Evolutionary conservation across 2,797 vertebrate genomes (phyloP).

Genomic region (Eleutherodactylus coqui): DNA sequence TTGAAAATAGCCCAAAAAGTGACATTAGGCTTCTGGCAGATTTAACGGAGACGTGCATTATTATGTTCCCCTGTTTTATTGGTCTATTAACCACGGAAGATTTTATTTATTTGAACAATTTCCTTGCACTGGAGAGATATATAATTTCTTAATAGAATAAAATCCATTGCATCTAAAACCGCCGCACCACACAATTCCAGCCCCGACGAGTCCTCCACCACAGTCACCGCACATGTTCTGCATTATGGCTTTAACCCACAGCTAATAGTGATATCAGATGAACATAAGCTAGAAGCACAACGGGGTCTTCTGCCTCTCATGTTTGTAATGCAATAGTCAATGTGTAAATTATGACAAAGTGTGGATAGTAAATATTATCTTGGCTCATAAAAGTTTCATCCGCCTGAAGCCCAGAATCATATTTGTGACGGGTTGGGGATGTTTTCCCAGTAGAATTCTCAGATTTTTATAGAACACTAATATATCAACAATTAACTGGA

Average conservation of each 20-base stretch:
- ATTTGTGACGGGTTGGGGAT: slow-evolving; percentile 5
- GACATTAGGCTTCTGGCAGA: background rate
- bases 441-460: background rate
- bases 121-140: slow-evolving; percentile 27
- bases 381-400: slow-evolving; percentile 33
- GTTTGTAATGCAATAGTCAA: slow-evolving; percentile 39
- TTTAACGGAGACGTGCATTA: background rate
- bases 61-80: slow-evolving; percentile 20
- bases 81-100: slow-evolving; percentile 19
- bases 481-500: background rate
- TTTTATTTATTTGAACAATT: slow-evolving; percentile 22
- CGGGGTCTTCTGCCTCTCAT: slow-evolving; percentile 5
- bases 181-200: slow-evolving; percentile 6
- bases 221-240: slow-evolving; percentile 22
- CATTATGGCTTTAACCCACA: slow-evolving; percentile 22
- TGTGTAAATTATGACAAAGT: slow-evolving; percentile 37
- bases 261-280: slow-evolving; percentile 27
- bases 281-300: slow-evolving; percentile 15
- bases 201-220: background rate
- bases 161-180: slow-evolving; percentile 14
- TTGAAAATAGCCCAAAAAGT: slow-evolving; percentile 21
- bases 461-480: background rate
- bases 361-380: slow-evolving; percentile 40
- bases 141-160: slow-evolving; percentile 35
- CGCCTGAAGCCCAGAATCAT: background rate